A percentile compares a stretch with the other conserved stretches of the same genome.
phyloP scores from a whole-genome alignment of 2,797 vertebrate genomes.

The Euthynnus affinis region DNA sequence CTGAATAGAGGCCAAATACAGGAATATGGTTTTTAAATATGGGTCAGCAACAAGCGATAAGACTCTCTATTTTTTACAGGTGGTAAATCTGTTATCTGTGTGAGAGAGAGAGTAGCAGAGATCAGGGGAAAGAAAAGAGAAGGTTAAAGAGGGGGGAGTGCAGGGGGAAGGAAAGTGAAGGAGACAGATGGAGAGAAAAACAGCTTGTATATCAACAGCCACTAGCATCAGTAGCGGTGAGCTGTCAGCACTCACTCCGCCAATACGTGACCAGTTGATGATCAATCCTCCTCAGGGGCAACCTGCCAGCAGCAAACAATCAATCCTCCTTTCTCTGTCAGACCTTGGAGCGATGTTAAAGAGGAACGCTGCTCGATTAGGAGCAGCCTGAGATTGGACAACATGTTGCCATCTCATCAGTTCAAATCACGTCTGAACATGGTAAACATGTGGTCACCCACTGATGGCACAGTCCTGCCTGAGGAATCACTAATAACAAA shows the following conservation, averaged over 20 bases:
- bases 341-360: constrained; percentile 22
- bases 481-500: background rate
- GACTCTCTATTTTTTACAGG: constrained; percentile 28
- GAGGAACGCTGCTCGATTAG: constrained; percentile 9
- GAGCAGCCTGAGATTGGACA: constrained; percentile 16
- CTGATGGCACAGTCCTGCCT: background rate
- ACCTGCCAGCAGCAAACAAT: constrained; percentile 53
- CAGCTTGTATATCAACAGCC: constrained; percentile 51
- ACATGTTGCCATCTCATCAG: constrained; percentile 4
- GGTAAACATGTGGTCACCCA: background rate
- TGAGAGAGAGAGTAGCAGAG: background rate
- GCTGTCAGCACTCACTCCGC: constrained; percentile 51
- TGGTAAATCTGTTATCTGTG: constrained; percentile 2
- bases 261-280: constrained; percentile 55
- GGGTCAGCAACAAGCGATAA: constrained; percentile 7
- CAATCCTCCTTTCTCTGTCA: constrained; percentile 47
- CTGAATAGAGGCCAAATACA: constrained; percentile 8
- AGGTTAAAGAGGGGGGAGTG: background rate
- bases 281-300: constrained; percentile 66
- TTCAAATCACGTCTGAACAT: constrained; percentile 1
- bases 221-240: constrained; percentile 43
- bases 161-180: constrained; percentile 29
- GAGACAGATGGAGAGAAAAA: constrained; percentile 31
- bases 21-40: constrained; percentile 39
- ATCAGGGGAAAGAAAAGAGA: background rate